Base-by-base conservation (phyloP, 2,113 vertebrate genomes). In the Zeus faber region DNA sequence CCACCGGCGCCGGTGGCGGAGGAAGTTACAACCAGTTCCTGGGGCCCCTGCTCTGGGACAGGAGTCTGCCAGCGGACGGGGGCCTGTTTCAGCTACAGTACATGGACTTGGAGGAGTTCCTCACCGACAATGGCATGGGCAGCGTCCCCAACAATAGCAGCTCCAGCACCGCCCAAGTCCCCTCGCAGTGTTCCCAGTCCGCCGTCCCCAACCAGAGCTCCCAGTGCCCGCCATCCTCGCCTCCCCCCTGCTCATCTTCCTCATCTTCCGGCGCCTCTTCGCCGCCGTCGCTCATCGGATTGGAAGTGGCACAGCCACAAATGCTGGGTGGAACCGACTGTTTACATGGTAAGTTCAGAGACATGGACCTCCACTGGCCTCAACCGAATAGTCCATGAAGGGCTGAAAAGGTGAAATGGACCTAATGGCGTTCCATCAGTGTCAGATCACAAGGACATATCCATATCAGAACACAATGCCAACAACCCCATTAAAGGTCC, bases 31-130 rank as follows among this genome's bases (percentile, higher is more conserved):
- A 87, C 72, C 86, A 86, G 73, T 88, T 90, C 70, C 67, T 89
- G 61, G 88, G 86, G 43, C 84, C 87, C 44, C 76, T 89, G 11
- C 59, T 89, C 64, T 91, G 90, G 90, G 90, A 91, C 72, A 84
- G 89, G 54, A 89, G 82, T 58, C 72, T 90, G 49, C 85, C 87
- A 0, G 85, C 85, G 2, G 90, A 91, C 2, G 85, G 86, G 21
- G 86, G 89, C 25, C 85, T 91, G 61, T 91, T 91, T 77, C 90
- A 91, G 83, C 85, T 91, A 60, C 90, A 91, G 74, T 91, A 91
- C 80, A 91, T 91, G 90, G 90, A 91, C 81, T 84, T 91, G 70
- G 89, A 90, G 58, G 90, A 91, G 79, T 91, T 91, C 65, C 83
- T 91, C 56, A 90, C 86, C 0, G 90, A 91, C 64, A 90, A 91